A percentile compares a stretch with the other conserved stretches of the same genome.
Conservation (phyloP, 2,888 invertebrate genomes). For the Nycteola revayana region DNA sequence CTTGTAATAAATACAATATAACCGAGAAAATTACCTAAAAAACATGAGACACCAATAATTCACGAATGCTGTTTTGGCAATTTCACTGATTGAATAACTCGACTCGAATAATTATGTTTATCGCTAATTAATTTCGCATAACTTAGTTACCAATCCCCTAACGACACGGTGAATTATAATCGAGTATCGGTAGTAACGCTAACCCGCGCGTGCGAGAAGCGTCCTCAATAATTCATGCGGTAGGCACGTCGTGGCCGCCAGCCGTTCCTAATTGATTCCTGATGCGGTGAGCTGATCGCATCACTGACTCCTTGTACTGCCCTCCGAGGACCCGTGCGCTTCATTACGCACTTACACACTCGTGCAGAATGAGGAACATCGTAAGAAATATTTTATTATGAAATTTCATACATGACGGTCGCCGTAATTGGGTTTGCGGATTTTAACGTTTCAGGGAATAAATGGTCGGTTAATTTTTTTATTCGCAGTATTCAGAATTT, state of each 20-base stretch:
- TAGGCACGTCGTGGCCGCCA: slow-evolving; percentile 73
- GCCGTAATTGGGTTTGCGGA: no score
- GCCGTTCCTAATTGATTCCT: slow-evolving; percentile 80
- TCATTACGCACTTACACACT: slow-evolving; percentile 70
- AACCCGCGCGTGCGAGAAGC: slow-evolving; percentile 48
- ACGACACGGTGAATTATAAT: slow-evolving; percentile 38
- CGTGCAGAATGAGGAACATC: slow-evolving; percentile 50
- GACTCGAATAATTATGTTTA: no score
- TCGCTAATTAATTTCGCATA: no score
- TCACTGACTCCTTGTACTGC: slow-evolving; percentile 75
- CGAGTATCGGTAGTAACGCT: slow-evolving; percentile 51
- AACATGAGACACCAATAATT: no score
- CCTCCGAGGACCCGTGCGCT: slow-evolving; percentile 68
- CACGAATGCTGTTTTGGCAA: no score
- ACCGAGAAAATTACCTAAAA: no score
- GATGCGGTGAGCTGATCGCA: slow-evolving; percentile 76
- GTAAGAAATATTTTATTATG: slow-evolving; percentile 43
- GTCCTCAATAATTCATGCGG: slow-evolving; percentile 79
- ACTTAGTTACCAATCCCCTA: slow-evolving; percentile 24
- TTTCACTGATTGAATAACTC: no score
- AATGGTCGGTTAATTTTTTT: no score
- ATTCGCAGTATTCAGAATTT: no score
- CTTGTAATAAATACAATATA: no score
- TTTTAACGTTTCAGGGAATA: no score
- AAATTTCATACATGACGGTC: slow-evolving; percentile 18